Percentiles rank a stretch among this genome's conserved stretches.
Evolutionary conservation across 2,113 vertebrate species (phyloP).

Genomic region (Rhinopithecus roxellana): DNA sequence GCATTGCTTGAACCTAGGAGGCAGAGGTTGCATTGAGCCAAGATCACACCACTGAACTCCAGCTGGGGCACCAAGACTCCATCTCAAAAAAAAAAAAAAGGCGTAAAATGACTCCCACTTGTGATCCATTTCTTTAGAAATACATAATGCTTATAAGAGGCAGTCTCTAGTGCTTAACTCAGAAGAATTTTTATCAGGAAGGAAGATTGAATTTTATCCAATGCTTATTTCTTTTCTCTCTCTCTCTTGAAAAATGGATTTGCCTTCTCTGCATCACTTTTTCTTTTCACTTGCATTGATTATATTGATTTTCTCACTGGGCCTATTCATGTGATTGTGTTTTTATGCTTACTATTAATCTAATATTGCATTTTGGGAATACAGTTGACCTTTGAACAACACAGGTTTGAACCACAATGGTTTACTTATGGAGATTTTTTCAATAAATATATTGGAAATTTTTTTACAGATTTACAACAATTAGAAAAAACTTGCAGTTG

Average conservation of each 20-base stretch:
- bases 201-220: slow-evolving; percentile 1
- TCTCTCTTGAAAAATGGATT: neutral
- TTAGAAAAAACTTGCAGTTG: neutral
- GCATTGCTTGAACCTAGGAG: no score
- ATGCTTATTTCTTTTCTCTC: neutral
- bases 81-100: no score
- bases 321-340: neutral
- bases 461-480: neutral
- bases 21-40: no score
- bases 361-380: neutral
- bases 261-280: neutral
- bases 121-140: slow-evolving; percentile 2
- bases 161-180: neutral
- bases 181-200: neutral
- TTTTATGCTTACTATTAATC: slow-evolving; percentile 36
- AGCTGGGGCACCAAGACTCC: no score
- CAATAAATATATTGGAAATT: neutral
- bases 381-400: neutral
- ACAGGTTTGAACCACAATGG: neutral
- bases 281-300: neutral
- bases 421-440: neutral
- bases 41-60: no score
- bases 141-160: neutral
- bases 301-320: slow-evolving; percentile 15
- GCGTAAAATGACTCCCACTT: neutral